Conservation (phyloP, 2,113 vertebrate species). For the Cnemophilus loriae region DNA sequence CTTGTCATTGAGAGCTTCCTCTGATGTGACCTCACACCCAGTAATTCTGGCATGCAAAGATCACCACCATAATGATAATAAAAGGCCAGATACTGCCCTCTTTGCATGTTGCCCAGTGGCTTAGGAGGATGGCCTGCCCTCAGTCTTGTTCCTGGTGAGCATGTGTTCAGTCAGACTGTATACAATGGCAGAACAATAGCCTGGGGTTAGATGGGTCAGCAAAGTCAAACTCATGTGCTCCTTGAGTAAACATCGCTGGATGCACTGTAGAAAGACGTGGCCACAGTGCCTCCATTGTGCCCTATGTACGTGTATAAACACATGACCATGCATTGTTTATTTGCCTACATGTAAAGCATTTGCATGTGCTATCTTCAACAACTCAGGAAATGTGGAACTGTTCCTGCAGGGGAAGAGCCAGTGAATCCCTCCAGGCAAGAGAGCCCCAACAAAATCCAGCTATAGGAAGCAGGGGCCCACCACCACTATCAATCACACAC, state of each 20-base stretch:
- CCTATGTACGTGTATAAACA: background rate
- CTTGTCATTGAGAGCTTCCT: background rate
- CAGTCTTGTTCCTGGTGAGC: background rate
- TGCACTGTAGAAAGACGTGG: background rate
- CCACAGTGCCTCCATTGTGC: background rate
- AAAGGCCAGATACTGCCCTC: background rate
- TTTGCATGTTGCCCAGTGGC: background rate
- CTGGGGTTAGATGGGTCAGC: background rate
- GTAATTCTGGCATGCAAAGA: background rate
- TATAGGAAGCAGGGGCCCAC: background rate
- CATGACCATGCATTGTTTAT: background rate
- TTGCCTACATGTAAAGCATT: background rate
- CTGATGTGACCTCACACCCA: background rate
- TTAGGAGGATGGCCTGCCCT: background rate
- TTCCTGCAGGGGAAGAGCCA: background rate
- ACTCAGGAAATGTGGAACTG: background rate
- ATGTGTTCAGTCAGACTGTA: background rate
- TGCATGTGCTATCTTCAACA: rapidly evolving
- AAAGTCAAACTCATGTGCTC: background rate
- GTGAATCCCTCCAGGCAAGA: background rate
- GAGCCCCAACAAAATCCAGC: background rate
- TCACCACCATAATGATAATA: background rate
- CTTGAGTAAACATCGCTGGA: background rate
- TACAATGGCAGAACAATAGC: background rate
- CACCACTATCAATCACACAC: background rate